Percentiles rank a stretch among this genome's conserved stretches.
phyloP scores from a whole-genome alignment of 2,113 vertebrate species.

The Neoarius graeffei region DNA sequence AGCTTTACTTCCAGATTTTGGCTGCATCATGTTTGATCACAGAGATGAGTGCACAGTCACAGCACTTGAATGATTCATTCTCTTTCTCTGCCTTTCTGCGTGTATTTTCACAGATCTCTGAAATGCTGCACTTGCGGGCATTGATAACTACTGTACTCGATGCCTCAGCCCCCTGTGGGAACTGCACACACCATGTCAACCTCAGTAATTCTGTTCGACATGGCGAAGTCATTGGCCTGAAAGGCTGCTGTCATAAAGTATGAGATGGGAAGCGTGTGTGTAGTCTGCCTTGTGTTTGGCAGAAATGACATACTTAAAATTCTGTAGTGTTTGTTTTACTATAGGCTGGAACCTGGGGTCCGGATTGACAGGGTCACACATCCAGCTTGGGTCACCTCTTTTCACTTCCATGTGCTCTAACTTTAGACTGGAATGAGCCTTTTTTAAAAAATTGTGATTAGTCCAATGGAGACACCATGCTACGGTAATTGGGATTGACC shows the following conservation, averaged over 20 bases:
- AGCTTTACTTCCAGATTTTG: constrained; percentile 14
- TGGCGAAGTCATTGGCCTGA: constrained; percentile 16
- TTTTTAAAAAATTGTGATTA: background rate
- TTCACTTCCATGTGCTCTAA: background rate
- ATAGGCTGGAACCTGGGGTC: background rate
- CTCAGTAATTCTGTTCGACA: constrained; percentile 7
- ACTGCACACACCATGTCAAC: constrained; percentile 11
- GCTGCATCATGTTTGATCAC: background rate
- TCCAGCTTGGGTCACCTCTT: background rate
- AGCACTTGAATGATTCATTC: background rate
- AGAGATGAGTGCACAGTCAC: background rate
- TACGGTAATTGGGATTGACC: background rate
- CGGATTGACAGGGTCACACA: background rate
- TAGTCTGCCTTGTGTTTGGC: background rate
- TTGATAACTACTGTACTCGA: background rate
- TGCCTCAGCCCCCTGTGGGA: background rate
- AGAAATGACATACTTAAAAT: background rate
- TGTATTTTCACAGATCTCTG: background rate
- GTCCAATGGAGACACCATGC: background rate
- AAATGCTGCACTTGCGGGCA: too few species aligned
- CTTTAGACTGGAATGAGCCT: background rate
- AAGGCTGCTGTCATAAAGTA: constrained; percentile 14
- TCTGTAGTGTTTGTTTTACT: background rate
- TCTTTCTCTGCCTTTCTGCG: background rate
- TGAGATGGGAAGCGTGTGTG: background rate